phyloP scores from a whole-genome alignment of 2,797 vertebrate genomes.

The Sciaenops ocellatus region DNA sequence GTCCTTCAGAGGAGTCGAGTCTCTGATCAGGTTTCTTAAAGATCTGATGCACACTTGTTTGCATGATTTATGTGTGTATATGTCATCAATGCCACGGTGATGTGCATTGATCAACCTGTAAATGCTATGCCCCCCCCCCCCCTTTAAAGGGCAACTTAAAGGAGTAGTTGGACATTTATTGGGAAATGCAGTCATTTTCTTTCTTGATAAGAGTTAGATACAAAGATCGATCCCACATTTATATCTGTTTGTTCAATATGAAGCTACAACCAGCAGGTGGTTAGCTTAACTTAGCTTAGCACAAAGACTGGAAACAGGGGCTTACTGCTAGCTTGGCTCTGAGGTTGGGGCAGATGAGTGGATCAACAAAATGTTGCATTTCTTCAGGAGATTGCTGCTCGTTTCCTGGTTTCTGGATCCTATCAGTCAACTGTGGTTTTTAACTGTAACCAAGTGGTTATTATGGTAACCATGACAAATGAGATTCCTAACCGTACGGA shows the following conservation, averaged over 20 bases:
- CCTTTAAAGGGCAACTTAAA: constrained; percentile 3
- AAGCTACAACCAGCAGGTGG: no score
- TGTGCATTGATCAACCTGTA: constrained; percentile 30
- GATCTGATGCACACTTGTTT: constrained; percentile 64
- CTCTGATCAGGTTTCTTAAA: constrained; percentile 69
- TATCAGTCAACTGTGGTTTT: background rate
- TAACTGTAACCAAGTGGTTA: background rate
- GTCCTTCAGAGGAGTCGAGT: constrained; percentile 79
- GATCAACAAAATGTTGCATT: background rate
- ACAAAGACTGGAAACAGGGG: background rate
- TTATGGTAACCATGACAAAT: background rate
- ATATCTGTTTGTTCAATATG: background rate
- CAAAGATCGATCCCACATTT: background rate
- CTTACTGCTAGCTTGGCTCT: background rate
- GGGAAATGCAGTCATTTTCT: background rate
- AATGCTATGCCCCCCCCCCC: background rate
- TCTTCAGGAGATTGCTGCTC: background rate
- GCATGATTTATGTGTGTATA: constrained; percentile 58
- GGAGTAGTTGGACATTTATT: background rate
- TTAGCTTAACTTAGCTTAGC: background rate
- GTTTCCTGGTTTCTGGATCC: constrained; percentile 1
- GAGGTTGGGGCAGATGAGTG: background rate
- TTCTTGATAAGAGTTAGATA: background rate
- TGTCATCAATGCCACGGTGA: constrained; percentile 21
- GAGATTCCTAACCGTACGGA: background rate